These are phyloP conservation scores for Malachius bipustulatus DNA, from an alignment of 2,888 invertebrate genomes.

Conservation along the genomic window DNA sequence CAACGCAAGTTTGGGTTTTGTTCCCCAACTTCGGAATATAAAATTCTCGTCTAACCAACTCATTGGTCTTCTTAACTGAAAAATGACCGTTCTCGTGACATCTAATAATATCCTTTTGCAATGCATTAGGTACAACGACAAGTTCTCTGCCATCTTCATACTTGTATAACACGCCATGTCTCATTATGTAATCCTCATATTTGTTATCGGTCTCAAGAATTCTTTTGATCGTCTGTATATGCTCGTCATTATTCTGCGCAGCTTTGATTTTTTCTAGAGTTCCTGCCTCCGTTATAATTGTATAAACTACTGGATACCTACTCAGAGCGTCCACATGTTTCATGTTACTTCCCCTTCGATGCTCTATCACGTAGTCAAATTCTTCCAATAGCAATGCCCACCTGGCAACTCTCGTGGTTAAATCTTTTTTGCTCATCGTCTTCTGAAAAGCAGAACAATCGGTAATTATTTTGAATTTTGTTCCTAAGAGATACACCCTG, in stretches of 20 bases:
- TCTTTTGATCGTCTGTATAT: conserved; percentile 14
- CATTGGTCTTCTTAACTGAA: conserved; percentile 16
- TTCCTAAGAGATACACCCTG: conserved; percentile 24
- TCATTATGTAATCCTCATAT: conserved; percentile 16
- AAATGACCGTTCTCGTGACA: conserved; percentile 18
- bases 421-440: conserved; percentile 14
- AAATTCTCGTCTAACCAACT: conserved; percentile 17
- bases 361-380: conserved; percentile 20
- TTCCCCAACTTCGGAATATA: conserved; percentile 17
- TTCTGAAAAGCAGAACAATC: conserved; percentile 15
- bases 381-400: conserved; percentile 21
- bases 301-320: conserved; percentile 12
- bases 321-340: conserved; percentile 19
- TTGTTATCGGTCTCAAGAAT: conserved; percentile 10
- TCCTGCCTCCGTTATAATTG: conserved; percentile 5
- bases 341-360: conserved; percentile 19
- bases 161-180: conserved; percentile 12
- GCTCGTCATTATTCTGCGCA: conserved; percentile 14
- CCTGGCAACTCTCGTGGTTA: conserved; percentile 15
- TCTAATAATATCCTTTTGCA: conserved; percentile 15
- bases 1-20: conserved; percentile 15
- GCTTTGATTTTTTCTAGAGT: conserved; percentile 7
- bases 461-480: conserved; percentile 16
- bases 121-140: conserved; percentile 16
- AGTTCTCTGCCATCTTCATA: conserved; percentile 11